Percentiles rank a stretch among this genome's conserved stretches.
phyloP scores from a whole-genome alignment of 2,888 invertebrate species.

The Idaea dimidiata region DNA sequence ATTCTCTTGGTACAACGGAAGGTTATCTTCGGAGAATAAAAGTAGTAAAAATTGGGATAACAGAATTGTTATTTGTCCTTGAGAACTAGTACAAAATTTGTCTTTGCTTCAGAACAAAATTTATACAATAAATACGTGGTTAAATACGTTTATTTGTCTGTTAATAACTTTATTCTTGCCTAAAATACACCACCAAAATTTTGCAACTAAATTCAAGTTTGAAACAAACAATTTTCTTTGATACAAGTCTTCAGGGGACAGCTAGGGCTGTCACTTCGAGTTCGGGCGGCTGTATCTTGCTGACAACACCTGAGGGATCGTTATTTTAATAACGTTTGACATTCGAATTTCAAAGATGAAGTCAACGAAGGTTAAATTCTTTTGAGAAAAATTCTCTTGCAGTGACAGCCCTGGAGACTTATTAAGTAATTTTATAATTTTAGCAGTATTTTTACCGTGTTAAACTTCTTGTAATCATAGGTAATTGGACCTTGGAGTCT shows the following conservation, averaged over 20 bases:
- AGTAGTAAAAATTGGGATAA: neutral
- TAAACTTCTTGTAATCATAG: neutral
- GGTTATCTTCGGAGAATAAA: neutral
- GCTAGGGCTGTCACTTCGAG: neutral
- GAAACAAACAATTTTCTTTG: neutral
- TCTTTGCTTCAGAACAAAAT: neutral
- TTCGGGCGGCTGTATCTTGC: neutral
- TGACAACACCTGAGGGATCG: neutral
- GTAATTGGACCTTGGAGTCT: neutral
- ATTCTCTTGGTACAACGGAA: conserved; percentile 4
- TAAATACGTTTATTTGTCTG: neutral
- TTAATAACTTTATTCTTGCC: neutral
- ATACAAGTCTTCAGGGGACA: neutral
- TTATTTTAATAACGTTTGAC: neutral
- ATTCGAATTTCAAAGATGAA: neutral
- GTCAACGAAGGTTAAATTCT: neutral
- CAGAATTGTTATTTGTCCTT: neutral
- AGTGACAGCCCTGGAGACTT: neutral
- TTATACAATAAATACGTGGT: neutral
- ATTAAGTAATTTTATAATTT: neutral
- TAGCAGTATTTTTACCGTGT: neutral
- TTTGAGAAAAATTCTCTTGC: neutral
- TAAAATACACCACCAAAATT: neutral
- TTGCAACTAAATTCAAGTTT: neutral
- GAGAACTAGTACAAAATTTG: neutral